Base-by-base conservation (phyloP, 2,113 vertebrate genomes). In the Corapipo altera region DNA sequence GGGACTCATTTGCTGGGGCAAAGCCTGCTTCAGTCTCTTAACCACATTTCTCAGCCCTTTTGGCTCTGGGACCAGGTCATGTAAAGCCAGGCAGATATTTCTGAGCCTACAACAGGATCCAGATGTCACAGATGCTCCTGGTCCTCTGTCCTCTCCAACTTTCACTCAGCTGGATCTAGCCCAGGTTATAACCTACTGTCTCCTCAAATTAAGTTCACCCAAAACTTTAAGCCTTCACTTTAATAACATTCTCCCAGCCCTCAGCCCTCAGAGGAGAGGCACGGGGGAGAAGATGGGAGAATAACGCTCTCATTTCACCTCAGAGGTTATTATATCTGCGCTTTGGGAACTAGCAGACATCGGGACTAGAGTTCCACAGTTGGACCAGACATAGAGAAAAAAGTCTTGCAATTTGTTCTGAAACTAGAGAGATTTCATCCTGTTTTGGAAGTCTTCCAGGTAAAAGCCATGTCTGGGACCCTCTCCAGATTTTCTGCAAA, bases 401-500 rank as follows among this genome's bases (percentile, higher is more conserved):
- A 92, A 87, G 81, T 85, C 80, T 89, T 72, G 73, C 92, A 93
- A 95, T 96, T 96, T 96, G 94, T 95, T 93, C 89, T 85, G 91
- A 95, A 96, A 96, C 85, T 78, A 84, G 91, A 92, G 86, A 95
- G 86, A 94, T 83, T 92, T 96, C 86, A 94, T 95, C 85, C 77
- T 91, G 85, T 77, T 95, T 96, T 95, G 96, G 96, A 96, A 95
- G 64, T 12, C 57, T 96, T 96, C 96, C 96, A 97, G 89, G 71
- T 95, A 93, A 96, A 96, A 97, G 89, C 94, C 89, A 88, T 77
- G 62, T 84, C 96, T 97, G 96, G 95, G 97, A 95, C 92, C 89
- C 77, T 91, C 46, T 96, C 96, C 96, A 97, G 94, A 95, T 95
- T 96, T 95, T 96, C 80, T 67, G 95, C 88, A 95, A 94, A 81